Conservation (phyloP, 1,140 invertebrate genomes). For the Leptopilina clavipes region DNA sequence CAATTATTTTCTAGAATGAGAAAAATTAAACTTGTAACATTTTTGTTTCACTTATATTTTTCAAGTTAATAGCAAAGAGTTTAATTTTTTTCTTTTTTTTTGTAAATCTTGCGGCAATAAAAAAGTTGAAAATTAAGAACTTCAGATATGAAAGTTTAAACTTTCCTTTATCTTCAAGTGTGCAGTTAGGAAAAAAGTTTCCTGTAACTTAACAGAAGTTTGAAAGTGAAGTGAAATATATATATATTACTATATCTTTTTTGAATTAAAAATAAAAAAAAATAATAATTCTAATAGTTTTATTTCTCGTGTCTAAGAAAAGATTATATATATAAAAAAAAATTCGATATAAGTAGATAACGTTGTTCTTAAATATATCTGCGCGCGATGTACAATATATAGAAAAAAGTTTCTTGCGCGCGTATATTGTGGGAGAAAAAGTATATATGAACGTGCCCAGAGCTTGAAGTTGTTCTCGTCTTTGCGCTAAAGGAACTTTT, state of each 20-base stretch:
- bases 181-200: not conserved
- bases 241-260: no score
- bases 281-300: no score
- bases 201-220: slow-evolving; percentile 9
- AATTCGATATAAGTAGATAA: not conserved
- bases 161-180: not conserved
- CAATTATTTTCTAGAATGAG: no score
- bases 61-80: not conserved
- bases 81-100: not conserved
- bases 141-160: not conserved
- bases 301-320: no score
- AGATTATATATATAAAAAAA: no score
- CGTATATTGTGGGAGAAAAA: no score
- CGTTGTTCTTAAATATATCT: slow-evolving; percentile 2
- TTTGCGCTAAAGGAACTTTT: not conserved
- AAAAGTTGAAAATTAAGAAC: not conserved
- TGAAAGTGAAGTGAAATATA: slow-evolving; percentile 9
- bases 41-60: not conserved
- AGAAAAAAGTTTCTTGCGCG: slow-evolving; percentile 7
- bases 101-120: not conserved
- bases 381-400: no score
- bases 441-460: slow-evolving; percentile 26
- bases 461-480: slow-evolving; percentile 1
- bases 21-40: no score
- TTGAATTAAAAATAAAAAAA: slow-evolving; percentile 13